A percentile compares a stretch with the other conserved stretches of the same genome.
These are phyloP conservation scores for Tribolium freemani DNA, from an alignment of 2,888 invertebrate species.

Conservation along the genomic window DNA sequence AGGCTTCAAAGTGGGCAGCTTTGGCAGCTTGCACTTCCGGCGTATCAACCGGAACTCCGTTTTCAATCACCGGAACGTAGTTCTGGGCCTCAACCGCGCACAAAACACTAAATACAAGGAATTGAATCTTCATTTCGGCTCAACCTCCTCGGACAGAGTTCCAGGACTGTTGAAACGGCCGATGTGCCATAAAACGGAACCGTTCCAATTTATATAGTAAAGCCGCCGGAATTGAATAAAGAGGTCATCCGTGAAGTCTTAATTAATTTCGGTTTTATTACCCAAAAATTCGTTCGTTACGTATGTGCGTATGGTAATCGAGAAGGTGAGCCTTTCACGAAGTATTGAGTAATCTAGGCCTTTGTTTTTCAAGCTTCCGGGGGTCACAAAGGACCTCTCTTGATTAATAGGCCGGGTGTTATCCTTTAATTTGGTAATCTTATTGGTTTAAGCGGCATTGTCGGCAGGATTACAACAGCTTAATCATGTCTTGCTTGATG, in stretches of 20 bases:
- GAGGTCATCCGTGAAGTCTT: constrained; percentile 19
- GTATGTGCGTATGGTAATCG: constrained; percentile 3
- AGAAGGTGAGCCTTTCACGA: neutral
- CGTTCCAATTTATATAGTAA: constrained; percentile 12
- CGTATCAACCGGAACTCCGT: constrained; percentile 49
- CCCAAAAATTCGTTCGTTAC: constrained; percentile 25
- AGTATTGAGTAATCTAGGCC: neutral
- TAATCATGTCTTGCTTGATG: constrained; percentile 39
- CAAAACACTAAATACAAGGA: constrained; percentile 23
- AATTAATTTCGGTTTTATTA: constrained; percentile 34
- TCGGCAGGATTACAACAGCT: constrained; percentile 36
- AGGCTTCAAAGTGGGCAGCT: constrained; percentile 44
- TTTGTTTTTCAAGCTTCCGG: constrained; percentile 7
- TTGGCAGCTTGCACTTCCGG: constrained; percentile 50
- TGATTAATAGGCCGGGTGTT: constrained; percentile 38
- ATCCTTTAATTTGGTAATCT: constrained; percentile 41
- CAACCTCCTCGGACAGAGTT: constrained; percentile 20
- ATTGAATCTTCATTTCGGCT: constrained; percentile 39
- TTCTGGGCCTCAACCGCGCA: constrained; percentile 4
- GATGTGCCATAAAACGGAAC: constrained; percentile 21
- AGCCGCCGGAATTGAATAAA: constrained; percentile 6
- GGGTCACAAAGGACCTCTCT: constrained; percentile 1
- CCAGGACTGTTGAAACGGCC: constrained; percentile 34
- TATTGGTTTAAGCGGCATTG: constrained; percentile 38
- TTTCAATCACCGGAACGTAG: constrained; percentile 45